These are phyloP conservation scores for Whitmania pigra DNA, from an alignment of 1,140 invertebrate genomes.

Conservation along the genomic window DNA sequence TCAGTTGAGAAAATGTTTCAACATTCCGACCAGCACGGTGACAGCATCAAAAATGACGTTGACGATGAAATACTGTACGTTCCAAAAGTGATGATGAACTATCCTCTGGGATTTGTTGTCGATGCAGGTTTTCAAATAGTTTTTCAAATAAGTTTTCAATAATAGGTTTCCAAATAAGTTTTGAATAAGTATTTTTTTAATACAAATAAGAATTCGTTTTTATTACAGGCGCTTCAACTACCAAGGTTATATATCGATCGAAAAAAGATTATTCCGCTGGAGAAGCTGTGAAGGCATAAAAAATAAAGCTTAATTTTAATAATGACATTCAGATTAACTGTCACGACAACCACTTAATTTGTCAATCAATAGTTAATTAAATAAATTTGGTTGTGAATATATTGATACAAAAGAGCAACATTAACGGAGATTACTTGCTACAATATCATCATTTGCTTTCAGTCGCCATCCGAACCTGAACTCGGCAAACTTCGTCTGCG, in stretches of 20 bases:
- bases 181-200: not conserved
- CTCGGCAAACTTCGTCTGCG: not conserved
- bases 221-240: conserved; percentile 1
- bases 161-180: no score
- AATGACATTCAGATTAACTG: not conserved
- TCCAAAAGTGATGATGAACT: not conserved
- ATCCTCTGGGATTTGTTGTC: not conserved
- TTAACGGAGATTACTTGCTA: no score
- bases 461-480: not conserved
- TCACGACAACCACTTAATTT: no score
- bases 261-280: conserved; percentile 13
- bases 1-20: no score
- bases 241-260: conserved; percentile 14
- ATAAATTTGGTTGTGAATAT: no score
- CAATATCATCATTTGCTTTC: no score
- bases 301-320: not conserved
- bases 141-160: no score
- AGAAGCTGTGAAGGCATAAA: not conserved
- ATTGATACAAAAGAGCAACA: no score
- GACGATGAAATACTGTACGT: not conserved
- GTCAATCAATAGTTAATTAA: no score
- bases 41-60: not conserved
- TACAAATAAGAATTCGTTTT: not conserved
- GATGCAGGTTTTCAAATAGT: conserved; percentile 8
- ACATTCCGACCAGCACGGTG: not conserved